These are phyloP conservation scores for Troides helena DNA, from an alignment of 2,888 invertebrate species.

Conservation along the genomic window DNA sequence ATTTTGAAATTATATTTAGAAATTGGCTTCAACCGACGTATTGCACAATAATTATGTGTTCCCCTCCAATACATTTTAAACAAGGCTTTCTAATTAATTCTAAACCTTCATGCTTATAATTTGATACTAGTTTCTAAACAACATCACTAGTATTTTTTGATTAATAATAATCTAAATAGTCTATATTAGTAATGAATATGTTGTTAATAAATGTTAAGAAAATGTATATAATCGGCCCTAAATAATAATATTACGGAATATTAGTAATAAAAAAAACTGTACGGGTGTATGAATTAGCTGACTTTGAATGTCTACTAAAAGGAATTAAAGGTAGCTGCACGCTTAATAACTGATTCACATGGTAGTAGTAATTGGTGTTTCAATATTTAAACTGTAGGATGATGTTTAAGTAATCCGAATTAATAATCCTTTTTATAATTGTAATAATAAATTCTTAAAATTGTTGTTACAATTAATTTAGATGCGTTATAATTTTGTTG, in stretches of 20 bases:
- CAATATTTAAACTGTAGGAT: neutral
- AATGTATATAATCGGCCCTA: too few species aligned
- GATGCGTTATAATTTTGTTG: too few species aligned
- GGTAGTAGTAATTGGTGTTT: constrained; percentile 57
- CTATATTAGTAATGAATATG: too few species aligned
- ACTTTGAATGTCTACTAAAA: constrained; percentile 71
- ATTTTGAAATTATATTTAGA: neutral
- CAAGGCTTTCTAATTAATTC: neutral
- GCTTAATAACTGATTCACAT: constrained; percentile 79
- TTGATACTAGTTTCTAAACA: neutral
- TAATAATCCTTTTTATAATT: too few species aligned
- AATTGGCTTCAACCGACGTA: neutral
- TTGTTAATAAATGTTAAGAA: too few species aligned
- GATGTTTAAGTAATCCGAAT: too few species aligned
- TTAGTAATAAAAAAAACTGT: constrained; percentile 37
- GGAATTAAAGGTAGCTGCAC: constrained; percentile 80
- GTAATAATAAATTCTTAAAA: too few species aligned
- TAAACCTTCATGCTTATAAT: neutral
- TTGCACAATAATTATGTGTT: constrained; percentile 9
- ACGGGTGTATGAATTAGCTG: constrained; percentile 75
- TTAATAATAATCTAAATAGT: constrained; percentile 38
- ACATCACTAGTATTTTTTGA: neutral
- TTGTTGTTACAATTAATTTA: too few species aligned
- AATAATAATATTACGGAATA: too few species aligned
- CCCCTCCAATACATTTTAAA: neutral